Conservation (phyloP, 2,888 invertebrate species). For the Sussaba pulchella region DNA sequence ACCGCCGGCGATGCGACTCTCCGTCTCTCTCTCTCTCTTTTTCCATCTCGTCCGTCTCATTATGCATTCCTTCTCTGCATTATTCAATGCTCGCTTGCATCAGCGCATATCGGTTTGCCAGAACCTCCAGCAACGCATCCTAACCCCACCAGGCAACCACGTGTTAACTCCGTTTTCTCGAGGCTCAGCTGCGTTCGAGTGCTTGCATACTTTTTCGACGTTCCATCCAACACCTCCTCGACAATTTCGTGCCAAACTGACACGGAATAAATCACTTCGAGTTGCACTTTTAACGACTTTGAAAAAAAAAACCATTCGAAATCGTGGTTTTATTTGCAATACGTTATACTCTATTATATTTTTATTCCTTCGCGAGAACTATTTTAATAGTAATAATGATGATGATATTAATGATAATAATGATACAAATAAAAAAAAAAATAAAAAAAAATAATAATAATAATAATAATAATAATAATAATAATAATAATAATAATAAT, state of each 20-base stretch:
- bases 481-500: no score
- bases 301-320: no score
- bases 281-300: no score
- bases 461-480: no score
- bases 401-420: no score
- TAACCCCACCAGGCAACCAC: slow-evolving; percentile 46
- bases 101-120: slow-evolving; percentile 58
- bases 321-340: no score
- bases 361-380: no score
- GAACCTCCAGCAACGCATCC: slow-evolving; percentile 36
- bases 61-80: slow-evolving; percentile 54
- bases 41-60: slow-evolving; percentile 48
- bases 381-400: no score
- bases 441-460: no score
- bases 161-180: slow-evolving; percentile 41
- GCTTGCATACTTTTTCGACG: slow-evolving; percentile 11
- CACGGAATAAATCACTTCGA: no score
- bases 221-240: not conserved
- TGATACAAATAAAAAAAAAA: no score
- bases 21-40: not conserved
- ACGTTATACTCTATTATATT: no score
- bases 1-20: slow-evolving; percentile 12
- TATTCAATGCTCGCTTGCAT: slow-evolving; percentile 58
- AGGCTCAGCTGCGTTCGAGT: not conserved
- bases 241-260: not conserved